Evolutionary conservation across 2,113 vertebrate genomes (phyloP).

Genomic region (Corythoichthys haematopterus): DNA sequence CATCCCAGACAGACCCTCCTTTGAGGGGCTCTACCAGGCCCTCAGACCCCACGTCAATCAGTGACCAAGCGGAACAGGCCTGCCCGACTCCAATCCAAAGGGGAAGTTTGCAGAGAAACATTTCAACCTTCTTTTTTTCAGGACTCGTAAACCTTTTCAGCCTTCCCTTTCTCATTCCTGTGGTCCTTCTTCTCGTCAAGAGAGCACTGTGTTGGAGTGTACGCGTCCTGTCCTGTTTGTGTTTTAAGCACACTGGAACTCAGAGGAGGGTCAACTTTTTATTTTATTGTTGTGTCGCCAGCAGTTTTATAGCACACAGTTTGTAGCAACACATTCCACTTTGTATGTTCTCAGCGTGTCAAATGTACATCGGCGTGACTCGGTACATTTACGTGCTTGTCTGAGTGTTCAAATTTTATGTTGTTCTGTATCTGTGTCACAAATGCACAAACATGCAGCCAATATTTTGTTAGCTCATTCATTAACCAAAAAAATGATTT

Average conservation of each 20-base stretch:
- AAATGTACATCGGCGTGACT: background rate
- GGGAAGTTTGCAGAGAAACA: too few species aligned
- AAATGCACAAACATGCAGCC: background rate
- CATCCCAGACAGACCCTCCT: slow-evolving; percentile 73
- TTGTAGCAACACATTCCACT: background rate
- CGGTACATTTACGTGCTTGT: background rate
- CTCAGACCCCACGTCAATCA: slow-evolving; percentile 77
- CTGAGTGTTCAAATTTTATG: background rate
- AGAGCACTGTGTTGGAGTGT: slow-evolving; percentile 70
- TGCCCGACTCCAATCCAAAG: too few species aligned
- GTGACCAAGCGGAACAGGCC: slow-evolving; percentile 28
- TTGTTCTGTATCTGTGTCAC: background rate
- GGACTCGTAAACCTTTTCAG: slow-evolving; percentile 9
- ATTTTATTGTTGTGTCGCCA: background rate
- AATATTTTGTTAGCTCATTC: background rate
- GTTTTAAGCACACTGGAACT: slow-evolving; percentile 6
- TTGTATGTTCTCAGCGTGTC: background rate
- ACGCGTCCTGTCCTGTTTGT: slow-evolving; percentile 1
- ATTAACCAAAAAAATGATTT: background rate
- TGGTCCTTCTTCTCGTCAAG: slow-evolving; percentile 66
- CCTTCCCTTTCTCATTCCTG: slow-evolving; percentile 54
- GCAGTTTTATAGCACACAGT: background rate
- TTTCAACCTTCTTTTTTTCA: slow-evolving; percentile 10
- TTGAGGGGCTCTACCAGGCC: slow-evolving; percentile 75
- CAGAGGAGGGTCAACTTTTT: background rate